These are phyloP conservation scores for Takifugu ocellatus DNA, from an alignment of 2,797 vertebrate genomes.

Conservation along the genomic window DNA sequence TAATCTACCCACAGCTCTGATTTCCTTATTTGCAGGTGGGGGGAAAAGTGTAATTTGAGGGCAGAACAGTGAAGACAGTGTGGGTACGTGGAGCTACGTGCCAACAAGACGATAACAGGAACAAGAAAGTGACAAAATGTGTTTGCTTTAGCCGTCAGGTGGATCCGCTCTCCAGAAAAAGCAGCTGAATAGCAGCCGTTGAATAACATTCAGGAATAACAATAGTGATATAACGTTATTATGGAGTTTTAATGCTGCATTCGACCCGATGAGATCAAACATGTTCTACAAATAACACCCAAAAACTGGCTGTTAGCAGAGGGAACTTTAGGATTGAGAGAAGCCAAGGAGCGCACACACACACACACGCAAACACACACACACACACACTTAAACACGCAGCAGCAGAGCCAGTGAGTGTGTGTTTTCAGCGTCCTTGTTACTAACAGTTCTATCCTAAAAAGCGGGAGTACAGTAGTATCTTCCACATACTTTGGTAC, in stretches of 20 bases:
- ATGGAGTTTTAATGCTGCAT: too few species aligned
- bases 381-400: background rate
- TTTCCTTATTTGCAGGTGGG: slow-evolving; percentile 5
- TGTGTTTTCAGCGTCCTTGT: background rate
- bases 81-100: background rate
- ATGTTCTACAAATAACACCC: background rate
- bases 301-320: background rate
- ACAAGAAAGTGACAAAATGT: too few species aligned
- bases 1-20: background rate
- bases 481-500: background rate
- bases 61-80: slow-evolving; percentile 20
- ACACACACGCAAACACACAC: background rate
- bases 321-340: too few species aligned
- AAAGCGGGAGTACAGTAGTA: background rate
- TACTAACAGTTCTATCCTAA: background rate
- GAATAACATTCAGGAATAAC: too few species aligned
- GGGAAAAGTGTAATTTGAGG: background rate
- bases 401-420: background rate
- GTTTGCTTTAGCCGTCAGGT: too few species aligned
- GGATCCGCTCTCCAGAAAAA: too few species aligned
- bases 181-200: too few species aligned
- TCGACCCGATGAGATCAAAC: too few species aligned
- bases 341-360: too few species aligned
- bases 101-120: too few species aligned
- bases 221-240: too few species aligned